A percentile compares a stretch with the other conserved stretches of the same genome.
phyloP scores from a whole-genome alignment of 2,113 vertebrate species.

The Aptenodytes forsteri region DNA sequence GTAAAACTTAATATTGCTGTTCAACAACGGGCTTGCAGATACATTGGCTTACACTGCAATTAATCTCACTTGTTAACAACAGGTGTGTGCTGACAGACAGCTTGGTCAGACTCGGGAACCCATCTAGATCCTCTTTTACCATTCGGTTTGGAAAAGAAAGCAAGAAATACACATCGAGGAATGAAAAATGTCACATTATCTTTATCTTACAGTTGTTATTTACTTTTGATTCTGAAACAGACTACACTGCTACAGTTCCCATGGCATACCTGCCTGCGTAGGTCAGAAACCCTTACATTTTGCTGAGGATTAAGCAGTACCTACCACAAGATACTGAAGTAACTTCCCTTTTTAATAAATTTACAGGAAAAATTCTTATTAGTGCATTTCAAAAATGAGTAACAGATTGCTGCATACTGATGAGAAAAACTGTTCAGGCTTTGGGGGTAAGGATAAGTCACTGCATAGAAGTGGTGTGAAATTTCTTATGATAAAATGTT shows the following conservation, averaged over 20 bases:
- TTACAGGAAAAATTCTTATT: background rate
- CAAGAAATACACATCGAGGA: background rate
- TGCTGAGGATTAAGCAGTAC: background rate
- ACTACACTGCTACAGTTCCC: background rate
- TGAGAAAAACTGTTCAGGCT: background rate
- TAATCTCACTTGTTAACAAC: conserved; percentile 36
- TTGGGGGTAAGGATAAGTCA: background rate
- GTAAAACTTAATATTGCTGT: background rate
- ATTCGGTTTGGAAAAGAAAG: background rate
- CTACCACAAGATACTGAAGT: background rate
- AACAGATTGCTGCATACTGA: background rate
- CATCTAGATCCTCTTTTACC: background rate
- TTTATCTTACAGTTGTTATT: background rate
- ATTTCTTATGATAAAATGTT: background rate
- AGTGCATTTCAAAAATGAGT: background rate
- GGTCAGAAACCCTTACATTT: background rate
- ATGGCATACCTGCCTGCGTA: background rate
- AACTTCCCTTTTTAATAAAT: background rate
- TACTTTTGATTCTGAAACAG: background rate
- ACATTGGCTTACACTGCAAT: background rate
- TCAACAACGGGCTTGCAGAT: background rate
- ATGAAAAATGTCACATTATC: background rate
- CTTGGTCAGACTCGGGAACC: background rate
- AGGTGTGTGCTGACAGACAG: conserved; percentile 32
- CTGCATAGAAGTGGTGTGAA: background rate